Evolutionary conservation across 2,113 vertebrate species (phyloP).

Genomic region (Aviceda subcristata): DNA sequence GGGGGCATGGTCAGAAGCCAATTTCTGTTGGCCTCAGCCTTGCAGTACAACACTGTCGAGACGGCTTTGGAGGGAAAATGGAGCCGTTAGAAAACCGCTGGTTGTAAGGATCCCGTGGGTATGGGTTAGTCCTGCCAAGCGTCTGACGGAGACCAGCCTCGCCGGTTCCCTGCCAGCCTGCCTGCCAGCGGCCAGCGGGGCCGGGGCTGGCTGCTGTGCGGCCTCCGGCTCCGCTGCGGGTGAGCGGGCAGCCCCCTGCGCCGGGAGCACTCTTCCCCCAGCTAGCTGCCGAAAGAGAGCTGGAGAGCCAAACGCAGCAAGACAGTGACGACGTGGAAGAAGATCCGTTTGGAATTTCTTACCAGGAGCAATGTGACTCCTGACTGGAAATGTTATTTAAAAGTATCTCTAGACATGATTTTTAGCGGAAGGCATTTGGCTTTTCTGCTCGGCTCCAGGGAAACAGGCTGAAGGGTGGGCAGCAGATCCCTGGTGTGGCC

Average conservation of each 20-base stretch:
- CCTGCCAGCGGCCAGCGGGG: fast-evolving
- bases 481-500: not conserved
- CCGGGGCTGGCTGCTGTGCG: not conserved
- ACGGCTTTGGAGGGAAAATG: not conserved
- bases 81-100: not conserved
- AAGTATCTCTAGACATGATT: not conserved
- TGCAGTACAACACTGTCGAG: fast-evolving
- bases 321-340: fast-evolving
- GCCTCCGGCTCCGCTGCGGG: not conserved
- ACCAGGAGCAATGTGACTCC: not conserved
- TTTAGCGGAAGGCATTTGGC: not conserved
- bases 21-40: not conserved
- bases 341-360: not conserved
- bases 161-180: not conserved
- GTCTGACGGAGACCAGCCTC: not conserved
- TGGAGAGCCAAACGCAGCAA: not conserved
- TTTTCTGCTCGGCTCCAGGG: not conserved
- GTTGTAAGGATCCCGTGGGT: not conserved
- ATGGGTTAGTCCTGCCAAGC: not conserved
- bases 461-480: not conserved
- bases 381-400: not conserved
- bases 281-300: fast-evolving
- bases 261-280: not conserved
- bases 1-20: fast-evolving
- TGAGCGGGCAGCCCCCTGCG: not conserved